These are phyloP conservation scores for Corythornis cristatus DNA, from an alignment of 2,113 vertebrate genomes.

Conservation along the genomic window DNA sequence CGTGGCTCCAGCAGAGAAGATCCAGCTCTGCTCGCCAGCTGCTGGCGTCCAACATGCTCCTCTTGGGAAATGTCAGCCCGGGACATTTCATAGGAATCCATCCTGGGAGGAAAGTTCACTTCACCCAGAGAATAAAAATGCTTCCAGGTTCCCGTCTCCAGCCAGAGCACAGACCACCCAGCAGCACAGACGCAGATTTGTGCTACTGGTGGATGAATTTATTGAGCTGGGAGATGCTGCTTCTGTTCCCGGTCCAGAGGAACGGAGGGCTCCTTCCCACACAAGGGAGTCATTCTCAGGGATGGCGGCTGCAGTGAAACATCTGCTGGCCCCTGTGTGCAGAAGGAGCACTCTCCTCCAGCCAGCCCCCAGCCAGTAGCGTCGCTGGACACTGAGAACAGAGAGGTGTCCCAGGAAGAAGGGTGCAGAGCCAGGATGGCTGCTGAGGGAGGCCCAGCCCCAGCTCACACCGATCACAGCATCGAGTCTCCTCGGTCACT, in stretches of 20 bases:
- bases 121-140: not conserved
- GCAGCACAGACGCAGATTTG: not conserved
- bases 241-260: slow-evolving; percentile 4
- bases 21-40: not conserved
- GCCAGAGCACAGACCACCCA: slow-evolving; percentile 31
- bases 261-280: not conserved
- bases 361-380: not conserved
- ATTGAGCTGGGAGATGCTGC: slow-evolving; percentile 22
- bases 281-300: slow-evolving; percentile 19
- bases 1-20: too few species aligned
- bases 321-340: not conserved
- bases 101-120: not conserved
- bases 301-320: not conserved
- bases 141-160: slow-evolving; percentile 6
- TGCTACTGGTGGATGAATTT: slow-evolving; percentile 26
- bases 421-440: not conserved
- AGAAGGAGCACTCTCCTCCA: not conserved
- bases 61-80: not conserved
- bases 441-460: not conserved
- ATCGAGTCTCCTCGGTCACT: not conserved
- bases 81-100: not conserved
- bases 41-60: accelerated
- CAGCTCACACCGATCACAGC: accelerated
- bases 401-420: not conserved
- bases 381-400: not conserved